phyloP scores from a whole-genome alignment of 2,888 invertebrate genomes.

The Callyntrura sp. region DNA sequence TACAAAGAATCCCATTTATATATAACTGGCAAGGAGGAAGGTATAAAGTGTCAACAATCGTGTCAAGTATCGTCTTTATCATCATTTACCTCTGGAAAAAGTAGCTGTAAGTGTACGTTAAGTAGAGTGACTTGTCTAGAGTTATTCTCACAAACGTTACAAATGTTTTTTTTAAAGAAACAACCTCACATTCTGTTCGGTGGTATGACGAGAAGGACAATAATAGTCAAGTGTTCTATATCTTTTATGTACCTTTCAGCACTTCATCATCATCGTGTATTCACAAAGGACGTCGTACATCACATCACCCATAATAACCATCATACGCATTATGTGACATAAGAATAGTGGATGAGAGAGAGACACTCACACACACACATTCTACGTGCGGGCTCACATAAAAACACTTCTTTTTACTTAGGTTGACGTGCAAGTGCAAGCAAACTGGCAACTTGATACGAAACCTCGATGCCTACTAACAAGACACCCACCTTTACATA shows the following conservation, averaged over 20 bases:
- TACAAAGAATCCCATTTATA: slow-evolving; percentile 25
- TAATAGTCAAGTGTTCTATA: background rate
- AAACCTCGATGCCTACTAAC: background rate
- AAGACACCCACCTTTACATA: background rate
- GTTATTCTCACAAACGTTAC: background rate
- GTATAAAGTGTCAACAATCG: slow-evolving; percentile 75
- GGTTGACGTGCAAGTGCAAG: background rate
- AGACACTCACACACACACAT: background rate
- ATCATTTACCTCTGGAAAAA: slow-evolving; percentile 58
- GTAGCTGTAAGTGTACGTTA: slow-evolving; percentile 22
- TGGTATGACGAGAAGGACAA: background rate
- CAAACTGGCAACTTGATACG: too few relatives aligned
- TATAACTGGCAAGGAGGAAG: slow-evolving; percentile 4
- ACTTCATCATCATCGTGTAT: slow-evolving; percentile 56
- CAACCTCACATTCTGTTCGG: background rate
- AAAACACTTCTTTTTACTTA: background rate
- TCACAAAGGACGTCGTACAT: slow-evolving; percentile 47
- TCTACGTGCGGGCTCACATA: background rate
- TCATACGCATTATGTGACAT: slow-evolving; percentile 48
- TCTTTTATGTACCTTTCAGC: slow-evolving; percentile 54
- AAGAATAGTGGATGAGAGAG: slow-evolving; percentile 1
- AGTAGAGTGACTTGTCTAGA: slow-evolving; percentile 55
- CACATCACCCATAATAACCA: background rate
- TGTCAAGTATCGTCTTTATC: slow-evolving; percentile 78
- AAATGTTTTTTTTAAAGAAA: background rate